phyloP scores from a whole-genome alignment of 2,888 invertebrate species.

The Nowickia ferox region DNA sequence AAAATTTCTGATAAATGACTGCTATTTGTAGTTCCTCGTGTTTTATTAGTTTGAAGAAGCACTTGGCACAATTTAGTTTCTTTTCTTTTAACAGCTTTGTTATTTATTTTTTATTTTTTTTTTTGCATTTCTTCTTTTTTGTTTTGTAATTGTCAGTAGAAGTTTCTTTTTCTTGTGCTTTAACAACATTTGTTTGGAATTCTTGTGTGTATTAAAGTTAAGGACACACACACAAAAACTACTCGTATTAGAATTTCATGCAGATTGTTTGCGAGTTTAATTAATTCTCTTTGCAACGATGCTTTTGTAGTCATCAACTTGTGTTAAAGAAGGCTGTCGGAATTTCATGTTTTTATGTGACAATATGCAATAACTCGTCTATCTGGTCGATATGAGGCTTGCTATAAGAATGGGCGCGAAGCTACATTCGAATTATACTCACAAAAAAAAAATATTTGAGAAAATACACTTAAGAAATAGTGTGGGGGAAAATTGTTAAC shows the following conservation, averaged over 20 bases:
- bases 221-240: neutral
- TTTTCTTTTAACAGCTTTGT: conserved; percentile 42
- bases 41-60: conserved; percentile 48
- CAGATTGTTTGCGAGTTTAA: neutral
- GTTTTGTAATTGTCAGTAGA: conserved; percentile 7
- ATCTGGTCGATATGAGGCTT: too few species aligned
- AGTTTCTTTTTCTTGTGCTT: conserved; percentile 3
- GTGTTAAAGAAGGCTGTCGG: too few species aligned
- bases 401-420: too few species aligned
- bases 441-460: too few species aligned
- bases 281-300: neutral
- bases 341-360: too few species aligned
- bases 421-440: too few species aligned
- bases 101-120: conserved; percentile 10
- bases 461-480: too few species aligned
- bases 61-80: conserved; percentile 61
- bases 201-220: conserved; percentile 10
- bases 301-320: too few species aligned
- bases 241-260: neutral
- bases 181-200: neutral
- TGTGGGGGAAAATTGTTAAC: too few species aligned
- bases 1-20: conserved; percentile 53
- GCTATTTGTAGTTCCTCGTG: conserved; percentile 27
- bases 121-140: neutral
- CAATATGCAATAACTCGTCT: too few species aligned